Evolutionary conservation across 2,888 invertebrate species (phyloP).

Genomic region (Anorthoa munda): DNA sequence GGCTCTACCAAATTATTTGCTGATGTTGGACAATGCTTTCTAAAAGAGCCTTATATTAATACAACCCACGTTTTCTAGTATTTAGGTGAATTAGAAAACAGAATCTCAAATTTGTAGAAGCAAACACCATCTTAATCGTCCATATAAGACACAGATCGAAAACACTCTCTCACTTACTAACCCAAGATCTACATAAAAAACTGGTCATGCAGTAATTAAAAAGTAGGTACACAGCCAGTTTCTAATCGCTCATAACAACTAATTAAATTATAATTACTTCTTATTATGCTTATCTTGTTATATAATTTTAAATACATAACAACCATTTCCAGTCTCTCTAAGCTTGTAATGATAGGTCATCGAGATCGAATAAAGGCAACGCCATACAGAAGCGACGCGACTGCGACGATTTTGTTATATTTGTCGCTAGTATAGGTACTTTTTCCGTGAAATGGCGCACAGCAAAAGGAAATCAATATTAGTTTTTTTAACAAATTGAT

Average conservation of each 20-base stretch:
- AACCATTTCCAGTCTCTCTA: constrained; percentile 14
- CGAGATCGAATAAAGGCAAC: not conserved
- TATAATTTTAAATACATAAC: constrained; percentile 19
- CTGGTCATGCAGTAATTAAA: not conserved
- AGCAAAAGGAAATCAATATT: no score
- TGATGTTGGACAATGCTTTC: not conserved
- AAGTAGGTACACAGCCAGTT: constrained; percentile 14
- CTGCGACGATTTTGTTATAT: not conserved
- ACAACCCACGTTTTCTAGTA: not conserved
- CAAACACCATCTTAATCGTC: not conserved
- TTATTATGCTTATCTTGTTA: constrained; percentile 31
- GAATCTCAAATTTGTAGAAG: not conserved
- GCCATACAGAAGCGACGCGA: not conserved
- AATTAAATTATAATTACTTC: constrained; percentile 26
- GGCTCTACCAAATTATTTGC: not conserved
- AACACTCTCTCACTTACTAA: constrained; percentile 4
- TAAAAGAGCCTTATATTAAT: not conserved
- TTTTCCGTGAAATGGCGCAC: no score
- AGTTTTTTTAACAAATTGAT: no score
- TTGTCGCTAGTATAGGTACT: not conserved
- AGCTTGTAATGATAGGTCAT: constrained; percentile 9
- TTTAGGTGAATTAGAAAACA: constrained; percentile 6
- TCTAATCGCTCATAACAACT: constrained; percentile 3
- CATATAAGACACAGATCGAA: not conserved
- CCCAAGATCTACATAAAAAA: not conserved